A percentile compares a stretch with the other conserved stretches of the same genome.
These are phyloP conservation scores for Eilema sororculum DNA, from an alignment of 2,888 invertebrate species.

Conservation along the genomic window DNA sequence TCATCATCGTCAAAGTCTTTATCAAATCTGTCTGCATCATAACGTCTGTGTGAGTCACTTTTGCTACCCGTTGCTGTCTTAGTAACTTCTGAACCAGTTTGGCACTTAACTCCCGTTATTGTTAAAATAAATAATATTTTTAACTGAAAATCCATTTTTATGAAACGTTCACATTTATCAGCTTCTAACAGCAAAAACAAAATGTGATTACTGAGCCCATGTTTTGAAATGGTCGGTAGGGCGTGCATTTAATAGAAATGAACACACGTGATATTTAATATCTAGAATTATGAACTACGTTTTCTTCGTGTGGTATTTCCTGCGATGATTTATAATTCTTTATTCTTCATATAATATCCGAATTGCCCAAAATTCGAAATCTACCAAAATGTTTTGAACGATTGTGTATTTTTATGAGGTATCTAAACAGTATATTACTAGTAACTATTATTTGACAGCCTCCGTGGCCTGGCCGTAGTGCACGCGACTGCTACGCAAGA, in stretches of 20 bases:
- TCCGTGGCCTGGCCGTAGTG: too few species aligned
- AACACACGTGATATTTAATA: not conserved
- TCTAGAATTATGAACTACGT: not conserved
- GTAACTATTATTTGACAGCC: too few species aligned
- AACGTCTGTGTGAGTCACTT: slow-evolving; percentile 46
- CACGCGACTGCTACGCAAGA: too few species aligned
- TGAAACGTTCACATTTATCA: slow-evolving; percentile 35
- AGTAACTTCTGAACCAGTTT: slow-evolving; percentile 25
- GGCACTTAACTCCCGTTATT: slow-evolving; percentile 17
- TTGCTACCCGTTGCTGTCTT: not conserved
- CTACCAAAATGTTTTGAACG: not conserved
- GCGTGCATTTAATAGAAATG: slow-evolving; percentile 30
- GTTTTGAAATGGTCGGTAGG: slow-evolving; percentile 40
- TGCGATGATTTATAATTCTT: not conserved
- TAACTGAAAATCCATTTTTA: slow-evolving; percentile 29
- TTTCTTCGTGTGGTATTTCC: not conserved
- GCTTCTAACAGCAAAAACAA: slow-evolving; percentile 17
- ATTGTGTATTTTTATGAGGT: too few species aligned
- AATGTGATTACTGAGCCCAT: slow-evolving; percentile 44
- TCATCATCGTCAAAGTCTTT: slow-evolving; percentile 58
- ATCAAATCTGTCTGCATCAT: slow-evolving; percentile 54
- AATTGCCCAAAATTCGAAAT: not conserved
- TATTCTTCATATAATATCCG: too few species aligned
- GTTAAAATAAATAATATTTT: slow-evolving; percentile 19
- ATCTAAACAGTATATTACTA: too few species aligned